phyloP scores from a whole-genome alignment of 2,113 vertebrate genomes.

The Oxygymnocypris stewartii region DNA sequence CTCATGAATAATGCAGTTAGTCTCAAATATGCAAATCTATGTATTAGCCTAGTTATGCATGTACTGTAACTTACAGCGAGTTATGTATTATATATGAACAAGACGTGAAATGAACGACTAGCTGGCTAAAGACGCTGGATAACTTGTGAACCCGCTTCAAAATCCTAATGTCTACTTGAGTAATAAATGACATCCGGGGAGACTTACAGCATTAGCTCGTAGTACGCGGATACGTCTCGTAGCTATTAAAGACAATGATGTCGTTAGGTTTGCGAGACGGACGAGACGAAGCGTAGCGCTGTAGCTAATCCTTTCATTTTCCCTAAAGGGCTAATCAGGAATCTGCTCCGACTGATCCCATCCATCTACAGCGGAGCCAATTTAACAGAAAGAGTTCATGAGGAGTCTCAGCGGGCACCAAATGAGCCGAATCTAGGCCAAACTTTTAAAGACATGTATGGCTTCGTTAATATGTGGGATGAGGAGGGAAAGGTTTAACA shows the following conservation, averaged over 20 bases:
- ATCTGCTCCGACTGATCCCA: slow-evolving; percentile 55
- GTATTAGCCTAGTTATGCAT: slow-evolving; percentile 74
- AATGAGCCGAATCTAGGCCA: slow-evolving; percentile 55
- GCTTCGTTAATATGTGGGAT: slow-evolving; percentile 17
- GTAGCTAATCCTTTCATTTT: slow-evolving; percentile 77
- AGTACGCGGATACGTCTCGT: slow-evolving; percentile 63
- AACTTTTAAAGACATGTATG: slow-evolving; percentile 33
- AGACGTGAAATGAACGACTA: slow-evolving; percentile 53
- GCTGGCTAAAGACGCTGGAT: slow-evolving; percentile 59
- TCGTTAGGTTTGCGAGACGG: slow-evolving; percentile 71
- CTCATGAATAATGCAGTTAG: slow-evolving; percentile 73
- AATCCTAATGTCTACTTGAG: slow-evolving; percentile 49
- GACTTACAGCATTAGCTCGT: slow-evolving; percentile 57
- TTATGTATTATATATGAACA: slow-evolving; percentile 76
- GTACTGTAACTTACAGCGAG: slow-evolving; percentile 70
- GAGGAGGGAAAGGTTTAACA: not conserved
- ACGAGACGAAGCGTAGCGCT: slow-evolving; percentile 70
- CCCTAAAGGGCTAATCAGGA: slow-evolving; percentile 62
- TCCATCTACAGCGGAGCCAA: slow-evolving; percentile 65
- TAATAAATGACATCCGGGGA: slow-evolving; percentile 62
- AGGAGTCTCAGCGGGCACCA: slow-evolving; percentile 46
- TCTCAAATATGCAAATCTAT: slow-evolving; percentile 75
- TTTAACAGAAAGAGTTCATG: slow-evolving; percentile 42
- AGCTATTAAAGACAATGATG: slow-evolving; percentile 72
- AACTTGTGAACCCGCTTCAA: slow-evolving; percentile 59